Percentiles rank a stretch among this genome's conserved stretches.
Conservation (phyloP, 2,797 vertebrate species). For the Tachyglossus aculeatus region DNA sequence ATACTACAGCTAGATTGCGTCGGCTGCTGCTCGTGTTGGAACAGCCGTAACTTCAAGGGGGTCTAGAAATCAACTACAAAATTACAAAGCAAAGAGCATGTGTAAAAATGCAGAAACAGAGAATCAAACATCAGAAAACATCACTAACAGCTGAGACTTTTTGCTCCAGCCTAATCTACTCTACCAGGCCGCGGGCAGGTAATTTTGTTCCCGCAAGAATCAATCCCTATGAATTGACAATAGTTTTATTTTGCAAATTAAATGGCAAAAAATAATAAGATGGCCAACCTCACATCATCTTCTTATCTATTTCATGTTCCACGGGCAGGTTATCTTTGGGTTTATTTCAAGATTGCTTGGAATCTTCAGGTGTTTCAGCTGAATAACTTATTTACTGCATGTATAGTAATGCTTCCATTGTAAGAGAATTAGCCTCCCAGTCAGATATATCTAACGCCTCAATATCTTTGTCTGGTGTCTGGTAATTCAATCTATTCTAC, state of each 20-base stretch:
- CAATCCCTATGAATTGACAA: not conserved
- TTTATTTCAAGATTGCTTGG: not conserved
- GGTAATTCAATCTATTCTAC: not conserved
- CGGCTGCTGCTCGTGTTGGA: too few relatives aligned
- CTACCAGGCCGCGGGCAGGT: too few relatives aligned
- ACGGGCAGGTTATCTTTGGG: not conserved
- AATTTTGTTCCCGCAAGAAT: too few relatives aligned
- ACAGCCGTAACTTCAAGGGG: constrained; percentile 6
- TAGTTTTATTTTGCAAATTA: constrained; percentile 2
- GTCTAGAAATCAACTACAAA: not conserved
- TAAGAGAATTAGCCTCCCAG: not conserved
- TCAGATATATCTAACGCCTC: not conserved
- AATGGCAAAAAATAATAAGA: not conserved
- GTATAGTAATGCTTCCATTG: not conserved
- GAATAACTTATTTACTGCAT: not conserved
- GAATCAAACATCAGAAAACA: not conserved
- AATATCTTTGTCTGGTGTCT: not conserved
- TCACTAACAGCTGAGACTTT: constrained; percentile 8
- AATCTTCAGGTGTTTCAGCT: not conserved
- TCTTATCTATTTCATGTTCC: not conserved
- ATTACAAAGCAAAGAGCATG: constrained; percentile 1
- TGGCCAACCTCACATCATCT: not conserved
- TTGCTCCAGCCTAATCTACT: constrained; percentile 14
- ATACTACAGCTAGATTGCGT: not conserved
- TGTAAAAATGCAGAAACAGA: not conserved